Evolutionary conservation across 2,797 vertebrate genomes (phyloP), one percentile per base, ranked within the genome.

Genomic region (Dallia pectoralis): DNA sequence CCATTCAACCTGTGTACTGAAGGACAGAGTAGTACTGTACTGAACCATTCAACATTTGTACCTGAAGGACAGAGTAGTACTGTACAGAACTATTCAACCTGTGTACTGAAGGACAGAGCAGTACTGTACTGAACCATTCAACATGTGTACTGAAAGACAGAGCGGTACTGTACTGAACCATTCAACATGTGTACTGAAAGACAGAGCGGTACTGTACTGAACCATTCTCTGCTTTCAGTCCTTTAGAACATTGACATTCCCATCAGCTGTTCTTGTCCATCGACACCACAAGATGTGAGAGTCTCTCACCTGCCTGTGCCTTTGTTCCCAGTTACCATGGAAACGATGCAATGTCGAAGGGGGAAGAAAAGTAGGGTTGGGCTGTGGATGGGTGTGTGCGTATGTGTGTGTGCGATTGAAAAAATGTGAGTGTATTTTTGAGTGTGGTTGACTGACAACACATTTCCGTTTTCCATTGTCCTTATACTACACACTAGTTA

Each of bases 311-410:
- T 70, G 69, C 19, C n/a, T 25, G 67, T 14, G 69, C 33, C 49
- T 70, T 53, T 70, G 69, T 70, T 61, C 51, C 15, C 69, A 59
- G 69, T 70, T 70, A 53, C 69, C 69, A 70, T 70, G 69, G 69
- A 70, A 70, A 70, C 53, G 11, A 40, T 27, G 12, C 33, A 22
- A 16, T 36, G n/a, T 8, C 56, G 51, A 33, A 4, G 69, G 69
- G 18, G 30, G 47, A 49, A 18, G 29, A 29, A 3, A 27, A 30
- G n/a, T 9, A 25, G 51, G 32, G 33, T 33, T 1, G 51, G 69
- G 32, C 9, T 1, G 69, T 12, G 30, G 49, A 22, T 22, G 18
- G 30, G 29, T 53, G 48, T 16, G 53, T 6, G n/a, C n/a, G 22
- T 4, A n/a, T 25, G 25, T 5, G 61, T 32, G 61, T 53, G 51